Conservation (phyloP, 2,888 invertebrate species). For the Acanthopleura granulata region DNA sequence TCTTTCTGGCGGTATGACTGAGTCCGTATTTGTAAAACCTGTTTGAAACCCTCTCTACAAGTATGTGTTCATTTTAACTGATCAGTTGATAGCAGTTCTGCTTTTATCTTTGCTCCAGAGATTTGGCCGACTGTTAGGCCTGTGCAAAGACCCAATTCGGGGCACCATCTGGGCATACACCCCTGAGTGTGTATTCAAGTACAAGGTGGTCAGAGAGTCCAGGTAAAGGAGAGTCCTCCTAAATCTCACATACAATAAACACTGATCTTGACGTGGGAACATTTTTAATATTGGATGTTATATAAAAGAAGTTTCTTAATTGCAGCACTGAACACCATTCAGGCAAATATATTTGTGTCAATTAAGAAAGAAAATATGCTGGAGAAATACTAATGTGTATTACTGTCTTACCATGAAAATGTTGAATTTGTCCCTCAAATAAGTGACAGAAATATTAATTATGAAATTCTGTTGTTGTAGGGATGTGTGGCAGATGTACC, state of each 20-base stretch:
- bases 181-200: slow-evolving; percentile 86
- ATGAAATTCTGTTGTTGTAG: slow-evolving; percentile 35
- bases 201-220: slow-evolving; percentile 84
- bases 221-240: slow-evolving; percentile 43
- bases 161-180: slow-evolving; percentile 88
- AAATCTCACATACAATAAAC: not conserved
- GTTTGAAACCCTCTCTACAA: no score
- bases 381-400: no score
- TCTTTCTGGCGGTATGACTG: no score
- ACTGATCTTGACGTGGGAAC: not conserved
- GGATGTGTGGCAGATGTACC: slow-evolving; percentile 76
- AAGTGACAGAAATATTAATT: not conserved
- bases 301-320: no score
- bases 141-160: slow-evolving; percentile 84
- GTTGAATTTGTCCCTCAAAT: no score
- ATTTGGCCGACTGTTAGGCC: slow-evolving; percentile 83
- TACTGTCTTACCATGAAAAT: no score
- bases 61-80: no score
- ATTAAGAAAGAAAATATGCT: no score
- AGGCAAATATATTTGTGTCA: no score
- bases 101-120: slow-evolving; percentile 39
- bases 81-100: no score
- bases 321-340: no score
- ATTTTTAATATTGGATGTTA: not conserved
- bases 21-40: no score